A percentile compares a stretch with the other conserved stretches of the same genome.
Conservation (phyloP, 2,888 invertebrate genomes). For the Andrena haemorrhoa region DNA sequence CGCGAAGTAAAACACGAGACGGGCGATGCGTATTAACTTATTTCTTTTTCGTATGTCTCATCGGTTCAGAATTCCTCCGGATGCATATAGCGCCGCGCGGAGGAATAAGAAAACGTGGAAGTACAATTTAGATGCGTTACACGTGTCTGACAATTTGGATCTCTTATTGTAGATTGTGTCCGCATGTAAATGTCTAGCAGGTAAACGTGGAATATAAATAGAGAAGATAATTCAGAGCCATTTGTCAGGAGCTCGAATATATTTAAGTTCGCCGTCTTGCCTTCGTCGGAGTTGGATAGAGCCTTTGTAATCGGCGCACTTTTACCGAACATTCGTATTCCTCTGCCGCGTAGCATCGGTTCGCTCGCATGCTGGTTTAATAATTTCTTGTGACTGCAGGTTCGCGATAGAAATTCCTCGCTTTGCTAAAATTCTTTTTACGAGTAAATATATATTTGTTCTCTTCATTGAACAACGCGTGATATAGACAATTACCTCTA, state of each 20-base stretch:
- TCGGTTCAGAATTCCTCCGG: not conserved
- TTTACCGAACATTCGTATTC: conserved; percentile 14
- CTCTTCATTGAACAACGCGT: no score
- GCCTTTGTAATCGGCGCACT: not conserved
- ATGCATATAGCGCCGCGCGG: not conserved
- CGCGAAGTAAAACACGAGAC: not conserved
- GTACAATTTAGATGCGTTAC: conserved; percentile 38
- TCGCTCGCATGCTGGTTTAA: not conserved
- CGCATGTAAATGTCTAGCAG: conserved; percentile 42
- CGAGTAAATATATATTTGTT: no score
- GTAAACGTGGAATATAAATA: conserved; percentile 57
- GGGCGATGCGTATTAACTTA: not conserved
- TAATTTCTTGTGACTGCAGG: not conserved
- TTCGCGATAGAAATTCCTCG: not conserved
- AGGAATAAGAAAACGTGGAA: not conserved
- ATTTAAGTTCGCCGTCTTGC: conserved; percentile 31
- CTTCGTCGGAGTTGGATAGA: conserved; percentile 1
- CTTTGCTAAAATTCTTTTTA: not conserved
- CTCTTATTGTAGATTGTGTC: conserved; percentile 45
- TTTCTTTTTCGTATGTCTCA: not conserved
- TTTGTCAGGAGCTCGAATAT: conserved; percentile 52
- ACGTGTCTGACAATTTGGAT: conserved; percentile 46
- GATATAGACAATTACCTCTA: no score
- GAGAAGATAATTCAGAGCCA: conserved; percentile 26
- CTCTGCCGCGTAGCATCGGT: no score